phyloP scores from a whole-genome alignment of 2,888 invertebrate species.

The Adela reaumurella region DNA sequence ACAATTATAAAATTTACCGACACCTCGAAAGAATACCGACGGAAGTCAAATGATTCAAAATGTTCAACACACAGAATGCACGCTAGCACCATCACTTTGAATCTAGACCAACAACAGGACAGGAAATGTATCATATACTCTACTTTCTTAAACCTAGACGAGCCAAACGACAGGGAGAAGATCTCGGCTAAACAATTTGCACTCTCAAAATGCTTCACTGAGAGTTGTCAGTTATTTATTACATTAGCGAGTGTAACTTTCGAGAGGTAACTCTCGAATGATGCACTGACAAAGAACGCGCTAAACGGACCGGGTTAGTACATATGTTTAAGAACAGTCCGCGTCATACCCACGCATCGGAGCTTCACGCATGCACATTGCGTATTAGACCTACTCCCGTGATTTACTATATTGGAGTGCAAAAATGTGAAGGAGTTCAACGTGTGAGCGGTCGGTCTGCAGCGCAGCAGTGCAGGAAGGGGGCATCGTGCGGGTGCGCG shows the following conservation, averaged over 20 bases:
- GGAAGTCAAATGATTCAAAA: not conserved
- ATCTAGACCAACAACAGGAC: not conserved
- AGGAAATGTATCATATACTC: not conserved
- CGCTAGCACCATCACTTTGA: not conserved
- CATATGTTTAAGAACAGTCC: too few species aligned
- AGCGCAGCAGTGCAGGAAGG: conserved; percentile 48
- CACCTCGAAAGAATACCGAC: not conserved
- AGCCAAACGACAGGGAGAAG: not conserved
- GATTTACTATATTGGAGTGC: too few species aligned
- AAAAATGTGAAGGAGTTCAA: too few species aligned
- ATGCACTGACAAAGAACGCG: too few species aligned
- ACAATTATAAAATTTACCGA: not conserved
- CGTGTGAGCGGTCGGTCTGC: conserved; percentile 46
- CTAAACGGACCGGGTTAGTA: too few species aligned
- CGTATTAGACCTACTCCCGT: too few species aligned
- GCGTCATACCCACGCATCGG: too few species aligned
- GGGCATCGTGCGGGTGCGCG: conserved; percentile 38
- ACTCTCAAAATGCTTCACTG: too few species aligned
- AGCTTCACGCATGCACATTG: too few species aligned
- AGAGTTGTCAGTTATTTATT: too few species aligned
- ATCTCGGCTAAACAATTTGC: not conserved
- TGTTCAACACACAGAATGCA: not conserved
- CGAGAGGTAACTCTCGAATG: too few species aligned
- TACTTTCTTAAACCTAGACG: not conserved
- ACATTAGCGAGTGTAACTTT: too few species aligned